A percentile compares a stretch with the other conserved stretches of the same genome.
These are phyloP conservation scores for Cuniculus paca DNA, from an alignment of 2,797 vertebrate genomes.

Conservation along the genomic window DNA sequence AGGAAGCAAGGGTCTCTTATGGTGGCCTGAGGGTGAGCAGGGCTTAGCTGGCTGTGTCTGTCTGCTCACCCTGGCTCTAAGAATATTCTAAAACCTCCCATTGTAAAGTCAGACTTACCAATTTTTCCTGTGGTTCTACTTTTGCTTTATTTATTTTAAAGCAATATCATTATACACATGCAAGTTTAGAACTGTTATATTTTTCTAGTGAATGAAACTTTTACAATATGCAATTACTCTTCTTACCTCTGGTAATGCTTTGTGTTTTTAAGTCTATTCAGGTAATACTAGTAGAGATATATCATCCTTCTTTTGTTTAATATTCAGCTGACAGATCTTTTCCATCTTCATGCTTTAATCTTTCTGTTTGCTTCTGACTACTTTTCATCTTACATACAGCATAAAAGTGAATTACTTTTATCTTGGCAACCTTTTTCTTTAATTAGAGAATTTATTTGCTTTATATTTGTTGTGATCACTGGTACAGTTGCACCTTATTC, in stretches of 20 bases:
- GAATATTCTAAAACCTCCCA: not conserved
- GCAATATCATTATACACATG: not conserved
- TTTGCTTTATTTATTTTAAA: conserved; percentile 54
- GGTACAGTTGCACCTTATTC: not conserved
- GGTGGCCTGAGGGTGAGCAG: too few relatives aligned
- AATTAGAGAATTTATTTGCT: conserved; percentile 41
- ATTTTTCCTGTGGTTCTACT: not conserved
- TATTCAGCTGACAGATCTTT: not conserved
- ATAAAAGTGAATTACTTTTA: not conserved
- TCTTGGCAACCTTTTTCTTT: conserved; percentile 1
- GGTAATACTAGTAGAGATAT: not conserved
- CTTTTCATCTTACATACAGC: not conserved
- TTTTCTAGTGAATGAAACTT: conserved; percentile 13
- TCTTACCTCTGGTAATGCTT: not conserved
- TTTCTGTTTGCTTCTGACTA: conserved; percentile 25
- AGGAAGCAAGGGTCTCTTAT: too few relatives aligned
- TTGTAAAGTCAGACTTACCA: not conserved
- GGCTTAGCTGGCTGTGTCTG: too few relatives aligned
- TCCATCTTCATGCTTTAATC: not conserved
- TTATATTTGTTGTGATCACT: not conserved
- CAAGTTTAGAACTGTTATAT: not conserved
- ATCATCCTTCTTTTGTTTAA: not conserved
- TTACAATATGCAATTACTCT: not conserved
- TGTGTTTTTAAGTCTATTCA: conserved; percentile 44
- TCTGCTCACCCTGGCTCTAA: too few relatives aligned